Evolutionary conservation across 2,113 vertebrate genomes (phyloP), one percentile per base, ranked within the genome.

Genomic region (Uropsilus gracilis): DNA sequence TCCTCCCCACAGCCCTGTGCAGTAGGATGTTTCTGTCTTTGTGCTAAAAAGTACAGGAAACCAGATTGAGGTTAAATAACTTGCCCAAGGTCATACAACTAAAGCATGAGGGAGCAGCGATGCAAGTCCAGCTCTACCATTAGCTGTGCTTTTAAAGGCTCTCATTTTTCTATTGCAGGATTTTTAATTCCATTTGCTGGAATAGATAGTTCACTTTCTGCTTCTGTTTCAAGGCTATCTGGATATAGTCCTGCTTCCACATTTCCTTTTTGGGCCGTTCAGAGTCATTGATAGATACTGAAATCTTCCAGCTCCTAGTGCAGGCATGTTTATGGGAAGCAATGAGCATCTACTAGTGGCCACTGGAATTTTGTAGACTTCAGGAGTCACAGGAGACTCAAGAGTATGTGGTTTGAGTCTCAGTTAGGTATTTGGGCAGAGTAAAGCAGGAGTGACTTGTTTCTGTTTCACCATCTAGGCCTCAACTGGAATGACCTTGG

Each of bases 171-270:
- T 5, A 16, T 6, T 69, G 94, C 8, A 28, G 85, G 53, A 61
- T 34, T 85, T 87, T 61, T 50, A 42, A 32, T 68, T 61, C 53
- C 34, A 1, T 77, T 85, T 26, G 42, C 85, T 48, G 13, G 71
- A 46, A 61, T 44, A 30, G 16, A 39, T 16, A 8, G 34, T 28
- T 46, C 6, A 0, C 24, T 59, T 77, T 17, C 26, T 53, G 20
- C 14, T 63, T 22, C 22, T 8, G 9, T 37, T 77, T 0, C 1
- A 0, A 20, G 61, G 66, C 69, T 63, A 4, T 37, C 5, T 72
- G 20, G 50, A 68, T 81, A 57, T 30, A 28, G 26, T 24, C n/a
- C 48, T 59, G 17, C 28, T 28, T 81, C 82, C 10, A 6, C 34
- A 61, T 2, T 32, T 59, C 85, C 71, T 42, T 53, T 48, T 32